Evolutionary conservation across 1,140 invertebrate genomes (phyloP).

Genomic region (Trialeurodes vaporariorum): DNA sequence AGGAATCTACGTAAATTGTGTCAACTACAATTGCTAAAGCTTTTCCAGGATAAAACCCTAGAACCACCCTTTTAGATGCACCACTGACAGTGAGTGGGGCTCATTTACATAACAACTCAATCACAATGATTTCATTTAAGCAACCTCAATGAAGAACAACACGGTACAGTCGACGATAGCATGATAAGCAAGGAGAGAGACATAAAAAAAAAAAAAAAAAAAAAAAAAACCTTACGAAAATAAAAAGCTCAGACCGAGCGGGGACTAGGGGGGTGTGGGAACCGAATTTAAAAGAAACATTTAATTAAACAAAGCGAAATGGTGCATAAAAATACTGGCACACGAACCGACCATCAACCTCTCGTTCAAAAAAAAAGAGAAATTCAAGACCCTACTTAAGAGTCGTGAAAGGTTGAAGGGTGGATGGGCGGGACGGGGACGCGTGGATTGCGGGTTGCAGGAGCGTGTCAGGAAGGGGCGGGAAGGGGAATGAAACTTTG

Average conservation of each 20-base stretch:
- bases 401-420: background rate
- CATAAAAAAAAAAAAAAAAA: too few relatives aligned
- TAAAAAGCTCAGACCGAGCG: background rate
- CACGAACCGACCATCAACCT: constrained; percentile 15
- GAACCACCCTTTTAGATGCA: too few relatives aligned
- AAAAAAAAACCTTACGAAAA: background rate
- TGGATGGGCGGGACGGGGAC: constrained; percentile 2
- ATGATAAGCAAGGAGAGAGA: background rate
- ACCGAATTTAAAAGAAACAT: constrained; percentile 3
- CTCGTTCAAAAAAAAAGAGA: too few relatives aligned
- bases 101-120: too few relatives aligned
- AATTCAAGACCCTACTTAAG: too few relatives aligned
- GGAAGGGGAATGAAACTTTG: background rate
- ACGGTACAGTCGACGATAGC: background rate
- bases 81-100: too few relatives aligned
- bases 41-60: too few relatives aligned
- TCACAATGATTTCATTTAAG: too few relatives aligned
- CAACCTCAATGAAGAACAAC: too few relatives aligned
- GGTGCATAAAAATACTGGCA: constrained; percentile 10
- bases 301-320: constrained; percentile 5
- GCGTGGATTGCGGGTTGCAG: constrained; percentile 12
- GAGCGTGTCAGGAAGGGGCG: constrained; percentile 8
- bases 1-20: too few relatives aligned
- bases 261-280: background rate
- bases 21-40: too few relatives aligned